Evolutionary conservation across 2,888 invertebrate genomes (phyloP).

Genomic region (Clepsis dumicolana): DNA sequence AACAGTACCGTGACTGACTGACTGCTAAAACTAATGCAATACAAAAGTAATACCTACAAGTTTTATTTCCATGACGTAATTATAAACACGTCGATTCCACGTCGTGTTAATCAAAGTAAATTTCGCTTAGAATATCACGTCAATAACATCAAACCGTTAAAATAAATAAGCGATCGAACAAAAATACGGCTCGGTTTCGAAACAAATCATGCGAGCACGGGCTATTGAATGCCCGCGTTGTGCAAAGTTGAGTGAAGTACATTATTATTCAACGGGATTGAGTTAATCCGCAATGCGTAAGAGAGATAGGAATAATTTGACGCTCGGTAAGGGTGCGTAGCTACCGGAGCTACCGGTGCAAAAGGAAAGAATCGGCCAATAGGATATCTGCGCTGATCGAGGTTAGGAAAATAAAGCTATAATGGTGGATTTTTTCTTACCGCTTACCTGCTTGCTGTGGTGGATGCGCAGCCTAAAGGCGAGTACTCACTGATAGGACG

Average conservation of each 20-base stretch:
- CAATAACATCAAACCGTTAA: background rate
- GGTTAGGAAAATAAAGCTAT: background rate
- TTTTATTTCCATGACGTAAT: background rate
- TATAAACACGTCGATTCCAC: background rate
- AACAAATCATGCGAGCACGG: slow-evolving; percentile 30
- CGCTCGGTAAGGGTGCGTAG: slow-evolving; percentile 12
- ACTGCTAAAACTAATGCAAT: too few species aligned
- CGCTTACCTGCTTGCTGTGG: too few species aligned
- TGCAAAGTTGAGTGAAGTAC: slow-evolving; percentile 28
- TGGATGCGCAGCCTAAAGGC: too few species aligned
- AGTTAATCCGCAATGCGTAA: slow-evolving; percentile 39
- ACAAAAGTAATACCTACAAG: too few species aligned
- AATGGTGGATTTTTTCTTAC: too few species aligned
- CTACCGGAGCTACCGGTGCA: too few species aligned
- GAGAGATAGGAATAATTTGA: slow-evolving; percentile 40
- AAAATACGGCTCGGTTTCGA: slow-evolving; percentile 25
- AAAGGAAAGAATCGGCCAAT: too few species aligned
- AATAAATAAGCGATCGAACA: background rate
- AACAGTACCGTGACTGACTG: too few species aligned
- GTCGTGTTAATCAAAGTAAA: background rate
- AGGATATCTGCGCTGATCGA: too few species aligned
- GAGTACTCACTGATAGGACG: slow-evolving; percentile 1
- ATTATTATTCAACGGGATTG: slow-evolving; percentile 42
- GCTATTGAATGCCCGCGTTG: slow-evolving; percentile 23
- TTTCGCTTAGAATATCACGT: background rate